Percentiles rank a stretch among this genome's conserved stretches.
Conservation (phyloP, 2,888 invertebrate species). For the Antheraea assamensis region DNA sequence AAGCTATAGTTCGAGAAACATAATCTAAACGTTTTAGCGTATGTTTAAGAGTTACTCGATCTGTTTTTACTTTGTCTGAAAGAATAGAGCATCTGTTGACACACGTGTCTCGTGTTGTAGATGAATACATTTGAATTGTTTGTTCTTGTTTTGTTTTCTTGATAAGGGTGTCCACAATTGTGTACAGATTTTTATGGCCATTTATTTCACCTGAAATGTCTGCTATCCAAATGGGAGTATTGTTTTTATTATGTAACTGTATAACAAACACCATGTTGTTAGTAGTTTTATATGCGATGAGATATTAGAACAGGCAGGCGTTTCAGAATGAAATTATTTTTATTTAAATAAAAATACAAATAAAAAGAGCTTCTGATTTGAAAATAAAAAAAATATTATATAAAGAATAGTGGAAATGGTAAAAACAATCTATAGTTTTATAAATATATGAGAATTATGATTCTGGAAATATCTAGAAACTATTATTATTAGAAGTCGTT, state of each 20-base stretch:
- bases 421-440: neutral
- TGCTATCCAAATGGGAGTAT: neutral
- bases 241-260: neutral
- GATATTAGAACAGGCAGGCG: neutral
- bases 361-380: neutral
- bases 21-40: neutral
- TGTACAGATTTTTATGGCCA: neutral
- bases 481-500: no score
- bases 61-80: neutral
- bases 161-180: neutral
- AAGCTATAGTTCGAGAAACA: neutral
- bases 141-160: constrained; percentile 1
- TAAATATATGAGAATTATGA: neutral
- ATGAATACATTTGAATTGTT: constrained; percentile 11
- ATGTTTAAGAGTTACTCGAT: neutral
- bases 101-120: constrained; percentile 1
- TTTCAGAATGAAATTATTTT: neutral
- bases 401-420: neutral
- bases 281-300: neutral
- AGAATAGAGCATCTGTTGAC: constrained; percentile 9
- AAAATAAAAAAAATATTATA: neutral
- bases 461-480: neutral
- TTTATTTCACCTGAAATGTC: neutral
- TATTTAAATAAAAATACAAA: neutral
- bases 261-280: neutral